These are phyloP conservation scores for Doris montereyensis DNA, from an alignment of 2,888 invertebrate species.

Conservation along the genomic window DNA sequence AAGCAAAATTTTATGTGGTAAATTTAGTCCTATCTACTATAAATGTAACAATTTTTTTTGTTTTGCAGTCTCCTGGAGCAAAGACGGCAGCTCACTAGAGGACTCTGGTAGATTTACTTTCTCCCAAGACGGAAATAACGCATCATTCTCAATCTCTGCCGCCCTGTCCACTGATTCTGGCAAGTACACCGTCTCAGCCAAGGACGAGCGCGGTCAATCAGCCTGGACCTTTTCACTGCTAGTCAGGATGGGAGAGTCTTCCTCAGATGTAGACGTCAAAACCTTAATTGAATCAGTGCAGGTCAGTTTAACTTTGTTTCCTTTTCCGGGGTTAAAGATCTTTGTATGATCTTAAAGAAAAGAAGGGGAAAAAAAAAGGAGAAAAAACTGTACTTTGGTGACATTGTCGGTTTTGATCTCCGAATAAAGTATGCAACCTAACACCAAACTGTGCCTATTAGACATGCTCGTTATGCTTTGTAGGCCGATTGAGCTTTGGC, in stretches of 20 bases:
- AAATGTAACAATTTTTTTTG: background rate
- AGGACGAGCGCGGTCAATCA: conserved; percentile 55
- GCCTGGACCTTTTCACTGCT: conserved; percentile 61
- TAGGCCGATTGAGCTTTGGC: too few relatives aligned
- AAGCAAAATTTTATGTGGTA: too few relatives aligned
- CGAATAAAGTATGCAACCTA: too few relatives aligned
- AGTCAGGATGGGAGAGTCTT: conserved; percentile 58
- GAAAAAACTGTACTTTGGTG: too few relatives aligned
- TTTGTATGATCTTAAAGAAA: too few relatives aligned
- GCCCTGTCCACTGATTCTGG: conserved; percentile 66
- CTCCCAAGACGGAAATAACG: conserved; percentile 51
- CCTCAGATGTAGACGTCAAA: conserved; percentile 56
- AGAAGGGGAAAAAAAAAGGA: too few relatives aligned
- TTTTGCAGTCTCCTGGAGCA: conserved; percentile 62
- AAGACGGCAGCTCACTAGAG: conserved; percentile 55
- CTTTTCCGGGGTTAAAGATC: too few relatives aligned
- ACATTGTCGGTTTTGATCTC: too few relatives aligned
- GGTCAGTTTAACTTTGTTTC: too few relatives aligned
- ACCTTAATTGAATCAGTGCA: conserved; percentile 45
- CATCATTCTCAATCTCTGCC: conserved; percentile 62
- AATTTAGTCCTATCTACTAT: too few relatives aligned
- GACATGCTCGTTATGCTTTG: too few relatives aligned
- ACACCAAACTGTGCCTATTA: too few relatives aligned
- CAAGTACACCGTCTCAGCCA: conserved; percentile 56
- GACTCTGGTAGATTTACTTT: conserved; percentile 62